Evolutionary conservation across 2,888 invertebrate genomes (phyloP), one percentile per base, ranked within the genome.

Genomic region (Rotaria sp.): DNA sequence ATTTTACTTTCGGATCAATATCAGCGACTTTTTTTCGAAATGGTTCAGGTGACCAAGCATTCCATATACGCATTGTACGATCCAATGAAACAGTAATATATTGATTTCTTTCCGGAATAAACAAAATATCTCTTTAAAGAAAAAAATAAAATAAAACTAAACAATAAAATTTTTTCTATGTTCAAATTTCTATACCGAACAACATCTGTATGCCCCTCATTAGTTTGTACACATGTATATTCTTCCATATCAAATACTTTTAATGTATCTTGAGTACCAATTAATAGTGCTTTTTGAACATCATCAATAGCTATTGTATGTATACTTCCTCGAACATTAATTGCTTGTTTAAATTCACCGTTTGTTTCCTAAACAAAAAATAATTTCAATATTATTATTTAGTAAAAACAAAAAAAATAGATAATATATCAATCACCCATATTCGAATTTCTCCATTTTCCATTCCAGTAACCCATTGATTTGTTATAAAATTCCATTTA

Each of bases 21-120:
- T 45, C 41, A 5, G 38, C 30, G 5, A 38, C 85, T 45, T 52
- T 45, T 45, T 86, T 85, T 52, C 86, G 85, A 35, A 89, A 89
- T 85, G 88, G 88, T 85, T 89, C 90, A 57, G 26, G 59, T 21
- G 50, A 48, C 90, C 90, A 91, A 21, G 90, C 89, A 88, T 91
- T 91, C 91, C 91, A 91, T 18, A 91, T 89, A 26, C 91, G 88
- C 75, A 91, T 89, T 48, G 91, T 90, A 85, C 89, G 89, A 88
- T 91, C 91, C 90, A 90, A 90, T 7, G 90, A 90, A 87, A 90
- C 90, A 0, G 91, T 90, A 15, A 91, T 89, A 88, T 91, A 91
- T 90, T 91, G 91, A 86, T 89, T 89, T 87, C 91, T 88, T 87
- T 91, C 91, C 67, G 89, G 89, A 35, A 91, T 89, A 88, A 91